Conservation (phyloP, 53 echinoderm and acorn worm genomes). For the Mesocentrotus franciscanus region DNA sequence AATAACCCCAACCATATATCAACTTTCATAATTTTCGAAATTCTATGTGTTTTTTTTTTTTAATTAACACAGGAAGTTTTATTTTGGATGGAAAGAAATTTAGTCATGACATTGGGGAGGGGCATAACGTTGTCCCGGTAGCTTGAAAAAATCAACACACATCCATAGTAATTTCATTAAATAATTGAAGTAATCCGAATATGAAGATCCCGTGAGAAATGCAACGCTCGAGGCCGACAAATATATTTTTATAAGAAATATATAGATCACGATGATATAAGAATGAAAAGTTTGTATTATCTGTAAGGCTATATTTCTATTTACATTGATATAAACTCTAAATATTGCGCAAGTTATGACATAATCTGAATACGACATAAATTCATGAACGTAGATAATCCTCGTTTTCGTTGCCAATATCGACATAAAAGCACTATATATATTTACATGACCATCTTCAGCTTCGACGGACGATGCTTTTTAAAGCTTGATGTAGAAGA, state of each 20-base stretch:
- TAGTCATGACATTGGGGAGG: neutral
- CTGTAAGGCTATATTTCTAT: slow-evolving; percentile 45
- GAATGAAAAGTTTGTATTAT: slow-evolving; percentile 35
- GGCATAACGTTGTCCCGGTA: neutral
- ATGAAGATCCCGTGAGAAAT: neutral
- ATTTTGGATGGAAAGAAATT: neutral
- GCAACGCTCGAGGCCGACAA: neutral
- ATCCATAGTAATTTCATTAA: neutral
- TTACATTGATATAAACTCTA: slow-evolving; percentile 50
- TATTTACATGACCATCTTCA: slow-evolving; percentile 22
- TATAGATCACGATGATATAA: slow-evolving; percentile 6
- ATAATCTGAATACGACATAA: slow-evolving; percentile 27
- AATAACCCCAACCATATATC: neutral
- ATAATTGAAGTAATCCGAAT: neutral
- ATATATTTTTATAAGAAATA: slow-evolving; percentile 4
- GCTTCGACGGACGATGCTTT: neutral
- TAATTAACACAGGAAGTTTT: neutral
- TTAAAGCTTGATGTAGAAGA: slow-evolving; percentile 31
- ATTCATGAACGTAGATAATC: slow-evolving; percentile 11
- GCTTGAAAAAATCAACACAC: neutral
- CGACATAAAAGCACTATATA: slow-evolving; percentile 41
- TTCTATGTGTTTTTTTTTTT: neutral
- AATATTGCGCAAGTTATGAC: slow-evolving; percentile 51
- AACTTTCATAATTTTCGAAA: neutral
- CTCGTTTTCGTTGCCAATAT: slow-evolving; percentile 5